A percentile compares a stretch with the other conserved stretches of the same genome.
Evolutionary conservation across 1,140 invertebrate genomes (phyloP).

Genomic region (Brachionus rubens): DNA sequence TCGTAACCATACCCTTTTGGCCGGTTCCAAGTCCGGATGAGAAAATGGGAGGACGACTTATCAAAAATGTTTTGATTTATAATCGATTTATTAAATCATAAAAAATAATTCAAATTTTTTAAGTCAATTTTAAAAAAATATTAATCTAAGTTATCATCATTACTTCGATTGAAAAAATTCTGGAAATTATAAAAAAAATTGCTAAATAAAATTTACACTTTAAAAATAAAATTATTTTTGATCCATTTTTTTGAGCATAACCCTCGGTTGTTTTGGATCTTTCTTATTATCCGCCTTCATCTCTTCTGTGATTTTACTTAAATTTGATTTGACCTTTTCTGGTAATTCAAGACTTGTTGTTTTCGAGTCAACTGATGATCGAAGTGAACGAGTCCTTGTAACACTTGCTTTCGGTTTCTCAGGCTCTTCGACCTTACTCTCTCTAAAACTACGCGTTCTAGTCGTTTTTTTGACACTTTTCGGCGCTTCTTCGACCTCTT

Average conservation of each 20-base stretch:
- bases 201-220: not conserved
- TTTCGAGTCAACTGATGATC: not conserved
- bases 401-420: not conserved
- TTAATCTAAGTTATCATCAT: too few species aligned
- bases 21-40: too few species aligned
- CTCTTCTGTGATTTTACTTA: conserved; percentile 1
- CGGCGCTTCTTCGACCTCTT: not conserved
- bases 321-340: not conserved
- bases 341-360: not conserved
- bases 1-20: too few species aligned
- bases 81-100: too few species aligned
- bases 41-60: too few species aligned
- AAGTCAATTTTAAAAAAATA: too few species aligned
- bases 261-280: not conserved
- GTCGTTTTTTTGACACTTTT: not conserved
- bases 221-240: not conserved
- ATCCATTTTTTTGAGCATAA: not conserved
- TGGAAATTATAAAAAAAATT: too few species aligned
- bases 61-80: too few species aligned
- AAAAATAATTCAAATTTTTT: too few species aligned
- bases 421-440: not conserved
- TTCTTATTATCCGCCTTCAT: too few species aligned
- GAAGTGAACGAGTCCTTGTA: not conserved
- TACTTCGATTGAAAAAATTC: too few species aligned
- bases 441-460: not conserved